A percentile compares a stretch with the other conserved stretches of the same genome.
These are phyloP conservation scores for Rhodophaea formosa DNA, from an alignment of 2,888 invertebrate species.

Conservation along the genomic window DNA sequence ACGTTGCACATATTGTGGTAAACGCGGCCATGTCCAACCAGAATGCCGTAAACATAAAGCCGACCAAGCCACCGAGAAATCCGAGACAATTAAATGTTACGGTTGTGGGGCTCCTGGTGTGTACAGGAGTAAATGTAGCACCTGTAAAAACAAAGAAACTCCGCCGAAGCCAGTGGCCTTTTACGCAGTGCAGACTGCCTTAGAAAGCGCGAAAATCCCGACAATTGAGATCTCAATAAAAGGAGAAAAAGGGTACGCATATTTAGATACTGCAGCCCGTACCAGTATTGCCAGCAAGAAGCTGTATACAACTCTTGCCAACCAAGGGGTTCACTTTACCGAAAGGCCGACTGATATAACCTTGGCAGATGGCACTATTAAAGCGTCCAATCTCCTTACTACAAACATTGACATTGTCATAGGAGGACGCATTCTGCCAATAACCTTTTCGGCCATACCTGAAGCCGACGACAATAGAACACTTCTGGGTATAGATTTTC, in stretches of 20 bases:
- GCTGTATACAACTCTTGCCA: conserved; percentile 14
- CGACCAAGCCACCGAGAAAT: no score
- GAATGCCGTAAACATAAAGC: no score
- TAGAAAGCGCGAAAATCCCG: conserved; percentile 21
- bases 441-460: conserved; percentile 19
- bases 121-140: background rate
- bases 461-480: conserved; percentile 22
- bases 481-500: conserved; percentile 27
- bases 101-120: no score
- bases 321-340: background rate
- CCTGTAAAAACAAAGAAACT: conserved; percentile 15
- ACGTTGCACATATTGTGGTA: no score
- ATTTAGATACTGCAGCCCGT: conserved; percentile 29
- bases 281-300: conserved; percentile 28
- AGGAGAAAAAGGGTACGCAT: conserved; percentile 20
- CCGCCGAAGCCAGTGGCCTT: background rate
- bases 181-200: conserved; percentile 14
- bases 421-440: conserved; percentile 5
- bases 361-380: background rate
- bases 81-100: no score
- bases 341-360: background rate
- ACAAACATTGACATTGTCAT: conserved; percentile 8
- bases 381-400: background rate
- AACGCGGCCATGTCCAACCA: no score
- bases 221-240: conserved; percentile 23